Evolutionary conservation across 2,888 invertebrate species (phyloP).

Genomic region (Gandaritis pyraliata): DNA sequence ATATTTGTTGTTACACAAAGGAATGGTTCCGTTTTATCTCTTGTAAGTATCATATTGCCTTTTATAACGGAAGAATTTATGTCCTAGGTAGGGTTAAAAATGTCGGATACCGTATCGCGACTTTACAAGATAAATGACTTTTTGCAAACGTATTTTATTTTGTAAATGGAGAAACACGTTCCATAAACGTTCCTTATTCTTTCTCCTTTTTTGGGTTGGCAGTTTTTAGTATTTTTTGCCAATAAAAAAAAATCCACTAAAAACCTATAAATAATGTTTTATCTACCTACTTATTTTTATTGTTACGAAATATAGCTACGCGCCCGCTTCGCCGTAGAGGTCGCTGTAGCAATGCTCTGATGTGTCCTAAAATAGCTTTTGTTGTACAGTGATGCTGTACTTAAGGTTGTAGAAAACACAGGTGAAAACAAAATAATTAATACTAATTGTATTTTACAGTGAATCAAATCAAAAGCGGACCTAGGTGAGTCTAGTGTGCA

Average conservation of each 20-base stretch:
- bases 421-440: conserved; percentile 39
- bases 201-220: not conserved
- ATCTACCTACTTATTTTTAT: too few relatives aligned
- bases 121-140: conserved; percentile 21
- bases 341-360: conserved; percentile 11
- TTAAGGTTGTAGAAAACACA: not conserved
- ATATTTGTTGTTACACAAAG: conserved; percentile 14
- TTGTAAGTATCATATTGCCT: conserved; percentile 18
- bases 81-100: conserved; percentile 22
- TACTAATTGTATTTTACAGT: conserved; percentile 72
- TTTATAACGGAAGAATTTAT: conserved; percentile 26
- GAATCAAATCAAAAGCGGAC: conserved; percentile 77
- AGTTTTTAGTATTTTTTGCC: not conserved
- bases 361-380: not conserved
- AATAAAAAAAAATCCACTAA: too few relatives aligned
- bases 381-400: not conserved
- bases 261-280: too few relatives aligned
- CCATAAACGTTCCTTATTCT: not conserved
- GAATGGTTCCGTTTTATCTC: conserved; percentile 17
- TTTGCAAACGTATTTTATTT: conserved; percentile 9
- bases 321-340: conserved; percentile 20
- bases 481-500: conserved; percentile 74
- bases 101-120: conserved; percentile 14
- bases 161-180: conserved; percentile 1
- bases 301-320: conserved; percentile 6